Percentiles rank a stretch among this genome's conserved stretches.
Conservation (phyloP, 2,888 invertebrate species). For the Drosophila setosimentum region DNA sequence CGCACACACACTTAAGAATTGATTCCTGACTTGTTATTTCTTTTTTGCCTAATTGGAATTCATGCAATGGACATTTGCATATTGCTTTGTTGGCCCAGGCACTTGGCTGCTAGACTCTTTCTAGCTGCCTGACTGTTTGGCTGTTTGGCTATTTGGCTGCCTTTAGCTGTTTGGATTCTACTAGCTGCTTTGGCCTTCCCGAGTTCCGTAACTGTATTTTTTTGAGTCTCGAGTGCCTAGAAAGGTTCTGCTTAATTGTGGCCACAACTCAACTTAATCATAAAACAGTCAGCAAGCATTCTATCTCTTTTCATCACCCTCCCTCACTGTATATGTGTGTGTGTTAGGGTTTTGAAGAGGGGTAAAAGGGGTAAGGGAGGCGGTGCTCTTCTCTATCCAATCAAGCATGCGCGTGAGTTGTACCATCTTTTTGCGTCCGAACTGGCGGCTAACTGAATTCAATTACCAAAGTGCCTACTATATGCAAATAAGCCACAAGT, state of each 20-base stretch:
- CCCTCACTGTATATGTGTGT: neutral
- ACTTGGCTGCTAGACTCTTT: slow-evolving; percentile 64
- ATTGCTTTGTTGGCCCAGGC: slow-evolving; percentile 71
- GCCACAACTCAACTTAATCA: slow-evolving; percentile 74
- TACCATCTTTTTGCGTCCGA: slow-evolving; percentile 66
- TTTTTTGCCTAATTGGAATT: slow-evolving; percentile 82
- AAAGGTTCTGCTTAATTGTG: slow-evolving; percentile 79
- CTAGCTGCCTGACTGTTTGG: slow-evolving; percentile 40
- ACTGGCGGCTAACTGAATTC: slow-evolving; percentile 79
- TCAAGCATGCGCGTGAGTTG: slow-evolving; percentile 77
- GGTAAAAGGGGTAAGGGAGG: neutral
- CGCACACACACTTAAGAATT: slow-evolving; percentile 64
- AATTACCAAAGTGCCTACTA: slow-evolving; percentile 82
- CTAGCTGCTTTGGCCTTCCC: neutral
- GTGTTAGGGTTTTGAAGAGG: neutral
- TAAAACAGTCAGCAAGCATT: slow-evolving; percentile 51
- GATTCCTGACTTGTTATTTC: slow-evolving; percentile 39
- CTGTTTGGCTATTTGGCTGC: slow-evolving; percentile 43
- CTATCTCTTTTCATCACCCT: neutral
- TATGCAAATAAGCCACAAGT: slow-evolving; percentile 82
- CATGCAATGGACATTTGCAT: slow-evolving; percentile 76
- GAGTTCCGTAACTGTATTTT: slow-evolving; percentile 72
- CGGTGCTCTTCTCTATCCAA: slow-evolving; percentile 43
- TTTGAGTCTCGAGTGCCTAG: slow-evolving; percentile 66
- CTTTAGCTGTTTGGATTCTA: neutral